Percentiles rank a stretch among this genome's conserved stretches.
These are phyloP conservation scores for Psix sp. DNA, from an alignment of 1,140 invertebrate species.

Conservation along the genomic window DNA sequence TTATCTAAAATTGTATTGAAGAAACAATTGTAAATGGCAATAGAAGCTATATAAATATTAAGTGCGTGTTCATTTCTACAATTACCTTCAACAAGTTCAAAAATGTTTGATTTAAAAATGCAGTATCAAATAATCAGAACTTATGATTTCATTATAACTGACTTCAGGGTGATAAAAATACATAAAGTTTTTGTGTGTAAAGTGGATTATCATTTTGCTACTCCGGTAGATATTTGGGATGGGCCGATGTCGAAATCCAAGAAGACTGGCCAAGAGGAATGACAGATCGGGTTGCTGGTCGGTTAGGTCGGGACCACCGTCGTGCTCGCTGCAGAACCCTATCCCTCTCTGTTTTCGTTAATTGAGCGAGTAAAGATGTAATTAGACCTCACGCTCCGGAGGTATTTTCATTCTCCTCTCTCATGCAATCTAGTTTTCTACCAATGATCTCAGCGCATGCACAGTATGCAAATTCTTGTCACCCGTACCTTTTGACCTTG, in stretches of 20 bases:
- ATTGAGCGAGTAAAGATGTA: constrained; percentile 78
- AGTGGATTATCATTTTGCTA: constrained; percentile 71
- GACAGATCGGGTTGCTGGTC: constrained; percentile 74
- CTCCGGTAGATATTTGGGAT: constrained; percentile 70
- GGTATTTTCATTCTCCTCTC: constrained; percentile 73
- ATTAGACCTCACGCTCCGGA: constrained; percentile 75
- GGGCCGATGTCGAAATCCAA: constrained; percentile 72
- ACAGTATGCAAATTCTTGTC: constrained; percentile 22
- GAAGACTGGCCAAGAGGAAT: constrained; percentile 65
- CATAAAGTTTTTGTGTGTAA: constrained; percentile 66
- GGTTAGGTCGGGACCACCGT: constrained; percentile 67
- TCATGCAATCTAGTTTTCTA: constrained; percentile 67
- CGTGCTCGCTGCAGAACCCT: constrained; percentile 70
- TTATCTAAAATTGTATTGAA: too few relatives aligned
- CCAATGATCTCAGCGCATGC: constrained; percentile 42
- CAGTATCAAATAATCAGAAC: too few relatives aligned
- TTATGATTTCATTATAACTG: constrained; percentile 1
- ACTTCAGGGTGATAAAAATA: constrained; percentile 48
- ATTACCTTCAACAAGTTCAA: too few relatives aligned
- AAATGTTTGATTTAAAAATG: not conserved
- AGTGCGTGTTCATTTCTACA: too few relatives aligned
- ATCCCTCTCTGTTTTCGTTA: constrained; percentile 77
- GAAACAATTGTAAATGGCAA: too few relatives aligned
- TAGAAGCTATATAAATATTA: too few relatives aligned
- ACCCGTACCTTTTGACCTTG: constrained; percentile 33